Conservation (phyloP, 2,113 vertebrate species). For the Saguinus midas region DNA sequence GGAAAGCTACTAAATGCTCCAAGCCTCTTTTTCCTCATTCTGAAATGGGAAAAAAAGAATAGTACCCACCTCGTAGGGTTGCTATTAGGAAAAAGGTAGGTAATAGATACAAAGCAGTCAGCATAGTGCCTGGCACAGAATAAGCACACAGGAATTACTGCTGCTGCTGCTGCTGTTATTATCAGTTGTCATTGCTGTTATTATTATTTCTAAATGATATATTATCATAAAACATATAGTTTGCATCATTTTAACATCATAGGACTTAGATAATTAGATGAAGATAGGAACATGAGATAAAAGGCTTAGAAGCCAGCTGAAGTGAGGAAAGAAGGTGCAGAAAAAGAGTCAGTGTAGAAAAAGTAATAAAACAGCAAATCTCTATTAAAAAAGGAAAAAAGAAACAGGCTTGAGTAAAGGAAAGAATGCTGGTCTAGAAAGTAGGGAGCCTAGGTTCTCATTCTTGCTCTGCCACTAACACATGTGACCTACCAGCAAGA, state of each 20-base stretch:
- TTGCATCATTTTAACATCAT: not conserved
- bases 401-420: not conserved
- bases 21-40: not conserved
- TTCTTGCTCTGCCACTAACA: not conserved
- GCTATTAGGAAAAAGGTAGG: not conserved
- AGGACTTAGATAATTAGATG: not conserved
- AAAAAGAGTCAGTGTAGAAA: not conserved
- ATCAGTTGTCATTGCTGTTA: not conserved
- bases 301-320: not conserved
- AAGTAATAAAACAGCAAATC: not conserved
- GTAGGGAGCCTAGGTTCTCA: not conserved
- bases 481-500: not conserved
- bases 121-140: not conserved
- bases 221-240: not conserved
- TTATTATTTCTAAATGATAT: not conserved
- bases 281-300: not conserved
- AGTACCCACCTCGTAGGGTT: not conserved
- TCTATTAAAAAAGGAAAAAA: not conserved
- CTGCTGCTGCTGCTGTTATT: not conserved
- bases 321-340: not conserved
- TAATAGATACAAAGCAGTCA: not conserved
- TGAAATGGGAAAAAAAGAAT: not conserved
- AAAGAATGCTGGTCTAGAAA: not conserved
- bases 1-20: not conserved
- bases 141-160: not conserved